Evolutionary conservation across 2,797 vertebrate species (phyloP), one percentile per base, ranked within the genome.

Genomic region (Manis pentadactyla): DNA sequence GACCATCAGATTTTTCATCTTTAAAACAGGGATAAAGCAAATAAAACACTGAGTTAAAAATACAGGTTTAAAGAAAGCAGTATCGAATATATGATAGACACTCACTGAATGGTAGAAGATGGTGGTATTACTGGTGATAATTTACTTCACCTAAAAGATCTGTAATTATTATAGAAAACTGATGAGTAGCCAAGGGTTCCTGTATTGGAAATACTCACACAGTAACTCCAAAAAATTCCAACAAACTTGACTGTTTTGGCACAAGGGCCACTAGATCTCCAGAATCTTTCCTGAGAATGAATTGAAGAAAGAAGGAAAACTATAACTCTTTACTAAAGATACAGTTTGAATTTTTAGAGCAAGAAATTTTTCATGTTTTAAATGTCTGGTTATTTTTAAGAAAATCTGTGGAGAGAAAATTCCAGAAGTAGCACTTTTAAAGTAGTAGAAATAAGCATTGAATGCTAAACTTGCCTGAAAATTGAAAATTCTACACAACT

Each of bases 361-460:
- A 92, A 79, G 21, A 17, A 34, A 69, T 57, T 39, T 51, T 42
- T 82, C 31, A 29, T 57, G 8, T 86, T 55, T 92, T 93, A 39
- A 86, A 31, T 89, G 13, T 63, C 66, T 71, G 31, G 7, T 17
- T 90, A 8, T 85, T 91, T 90, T 61, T 31, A 93, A 90, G 49
- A 83, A 78, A 83, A 95, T 2, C 21, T 21, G 23, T 46, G n/a
- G 5, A 86, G 79, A 96, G 87, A 87, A 94, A 78, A 75, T 85
- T 88, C 25, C 74, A 93, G 94, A 97, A 63, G 49, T 29, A 93
- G 81, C 9, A 66, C 19, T 49, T 96, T 71, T 39, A 92, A 39
- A 81, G 8, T 51, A 95, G 51, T 90, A 93, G 85, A 90, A 64
- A 55, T 86, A 97, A 97, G 83, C 15, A 83, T 11, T 63, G 77